Evolutionary conservation across 2,888 invertebrate genomes (phyloP), one percentile per base, ranked within the genome.

Genomic region (Ochropleura plecta): DNA sequence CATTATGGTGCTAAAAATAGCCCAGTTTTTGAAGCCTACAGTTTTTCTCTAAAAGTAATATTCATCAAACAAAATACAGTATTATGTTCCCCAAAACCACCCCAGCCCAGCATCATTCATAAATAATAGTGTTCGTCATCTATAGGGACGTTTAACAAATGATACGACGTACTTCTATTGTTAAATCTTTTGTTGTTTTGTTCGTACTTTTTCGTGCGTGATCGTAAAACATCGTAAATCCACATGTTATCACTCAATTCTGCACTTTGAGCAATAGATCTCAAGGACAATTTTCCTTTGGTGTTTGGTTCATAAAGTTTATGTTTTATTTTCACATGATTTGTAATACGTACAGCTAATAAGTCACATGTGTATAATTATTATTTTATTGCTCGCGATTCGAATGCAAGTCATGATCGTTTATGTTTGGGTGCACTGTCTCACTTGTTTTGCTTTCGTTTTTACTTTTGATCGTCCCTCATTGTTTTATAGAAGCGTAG

Each of bases 111-210:
- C 93, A 94, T 95, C 95, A 94, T 95, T 96, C 95, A 96, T 95
- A 94, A 94, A 94, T 95, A 96, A 96, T 95, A 95, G 95, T 94
- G 92, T 93, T 92, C 95, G 92, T 94, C 95, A 92, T 95, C 94
- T 93, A 93, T 94, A 96, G 95, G 96, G 95, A 95, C 95, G 94
- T 94, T 95, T 96, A 95, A 96, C 96, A 96, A 96, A 96, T 96
- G 96, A 96, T 95, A 96, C 93, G 92, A 93, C 94, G 93, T 91
- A 93, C 92, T 94, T 92, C 95, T 94, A 96, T 96, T 95, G 95
- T 96, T 95, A 92, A 94, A 93, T 89, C 94, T 94, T 94, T 95
- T 95, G 95, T 95, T 95, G 92, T 94, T 95, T 94, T 92, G 92
- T 92, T 93, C 93, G 90, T 91, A 87, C 78, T 87, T 87, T 81